These are phyloP conservation scores for Halesus radiatus DNA, from an alignment of 1,140 invertebrate species.

Conservation along the genomic window DNA sequence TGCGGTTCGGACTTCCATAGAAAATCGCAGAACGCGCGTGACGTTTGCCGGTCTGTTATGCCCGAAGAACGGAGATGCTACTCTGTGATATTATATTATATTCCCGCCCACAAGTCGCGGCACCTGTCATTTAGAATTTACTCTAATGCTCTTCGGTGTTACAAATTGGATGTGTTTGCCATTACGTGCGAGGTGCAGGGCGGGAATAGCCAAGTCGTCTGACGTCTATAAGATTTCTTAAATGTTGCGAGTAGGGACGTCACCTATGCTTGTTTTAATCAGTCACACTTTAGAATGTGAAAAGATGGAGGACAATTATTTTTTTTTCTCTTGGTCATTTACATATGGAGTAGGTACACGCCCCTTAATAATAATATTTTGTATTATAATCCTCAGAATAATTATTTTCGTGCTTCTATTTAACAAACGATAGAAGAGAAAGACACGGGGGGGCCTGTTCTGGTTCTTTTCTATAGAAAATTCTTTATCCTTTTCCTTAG, in stretches of 20 bases:
- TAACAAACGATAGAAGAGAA: no score
- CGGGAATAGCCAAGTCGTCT: background rate
- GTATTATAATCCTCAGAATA: no score
- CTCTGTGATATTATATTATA: background rate
- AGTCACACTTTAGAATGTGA: no score
- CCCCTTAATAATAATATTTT: no score
- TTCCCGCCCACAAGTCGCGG: constrained; percentile 17
- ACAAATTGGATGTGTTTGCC: background rate
- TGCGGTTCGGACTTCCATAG: constrained; percentile 14
- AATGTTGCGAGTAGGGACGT: background rate
- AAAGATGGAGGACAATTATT: no score
- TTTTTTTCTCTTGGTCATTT: no score
- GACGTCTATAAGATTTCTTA: background rate
- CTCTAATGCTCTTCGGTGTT: constrained; percentile 10
- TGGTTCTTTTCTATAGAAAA: no score
- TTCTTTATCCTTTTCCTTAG: no score
- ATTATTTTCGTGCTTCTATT: no score
- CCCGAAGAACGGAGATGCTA: background rate
- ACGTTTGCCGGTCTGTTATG: constrained; percentile 6
- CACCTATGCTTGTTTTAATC: no score
- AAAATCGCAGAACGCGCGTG: background rate
- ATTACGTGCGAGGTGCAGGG: background rate
- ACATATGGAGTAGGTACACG: no score
- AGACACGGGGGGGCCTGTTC: no score
- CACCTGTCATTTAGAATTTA: constrained; percentile 38